A percentile compares a stretch with the other conserved stretches of the same genome.
phyloP scores from a whole-genome alignment of 2,113 vertebrate species.

The Axis porcinus region DNA sequence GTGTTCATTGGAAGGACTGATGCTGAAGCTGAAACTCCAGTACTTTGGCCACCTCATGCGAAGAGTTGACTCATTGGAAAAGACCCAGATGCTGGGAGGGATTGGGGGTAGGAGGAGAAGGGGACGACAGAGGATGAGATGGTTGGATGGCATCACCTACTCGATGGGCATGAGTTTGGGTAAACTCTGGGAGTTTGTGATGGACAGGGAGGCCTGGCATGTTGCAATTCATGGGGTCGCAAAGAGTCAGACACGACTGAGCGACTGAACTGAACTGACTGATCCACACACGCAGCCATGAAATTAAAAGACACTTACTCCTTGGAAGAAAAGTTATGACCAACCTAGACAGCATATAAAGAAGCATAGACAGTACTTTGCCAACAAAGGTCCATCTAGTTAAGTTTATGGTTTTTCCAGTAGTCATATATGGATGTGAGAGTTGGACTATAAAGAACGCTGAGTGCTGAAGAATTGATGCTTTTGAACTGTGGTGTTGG shows the following conservation, averaged over 20 bases:
- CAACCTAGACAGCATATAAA: neutral
- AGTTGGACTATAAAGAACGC: neutral
- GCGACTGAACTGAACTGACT: neutral
- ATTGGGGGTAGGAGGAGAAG: neutral
- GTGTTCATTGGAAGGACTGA: neutral
- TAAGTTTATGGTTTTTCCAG: neutral
- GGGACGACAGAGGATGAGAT: neutral
- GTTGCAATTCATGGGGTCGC: rapidly evolving
- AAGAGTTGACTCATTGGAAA: neutral
- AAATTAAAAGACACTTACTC: neutral
- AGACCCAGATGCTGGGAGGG: neutral
- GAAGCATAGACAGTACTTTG: neutral
- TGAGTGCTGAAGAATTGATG: neutral
- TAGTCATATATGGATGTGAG: neutral
- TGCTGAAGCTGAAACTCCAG: neutral
- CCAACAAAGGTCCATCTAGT: neutral
- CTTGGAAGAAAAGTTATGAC: neutral
- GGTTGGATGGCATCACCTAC: neutral
- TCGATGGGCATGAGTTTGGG: neutral
- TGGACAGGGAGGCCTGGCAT: neutral
- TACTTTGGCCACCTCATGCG: rapidly evolving
- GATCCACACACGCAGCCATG: neutral
- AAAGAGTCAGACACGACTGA: rapidly evolving
- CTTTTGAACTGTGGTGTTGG: neutral
- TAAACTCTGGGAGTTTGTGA: neutral